phyloP scores from a whole-genome alignment of 2,888 invertebrate genomes.

The Drosophila monieri region DNA sequence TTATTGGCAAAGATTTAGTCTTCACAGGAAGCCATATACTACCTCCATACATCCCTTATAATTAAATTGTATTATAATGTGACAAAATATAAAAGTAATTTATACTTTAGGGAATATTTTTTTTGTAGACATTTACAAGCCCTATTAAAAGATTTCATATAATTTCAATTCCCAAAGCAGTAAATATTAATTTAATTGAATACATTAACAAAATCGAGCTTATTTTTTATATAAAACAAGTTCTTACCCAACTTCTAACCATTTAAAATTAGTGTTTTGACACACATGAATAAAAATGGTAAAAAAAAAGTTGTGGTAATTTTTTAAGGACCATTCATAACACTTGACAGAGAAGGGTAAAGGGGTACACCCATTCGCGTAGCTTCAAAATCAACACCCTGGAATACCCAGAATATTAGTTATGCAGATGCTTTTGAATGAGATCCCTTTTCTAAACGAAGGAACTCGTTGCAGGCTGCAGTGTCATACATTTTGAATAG shows the following conservation, averaged over 20 bases:
- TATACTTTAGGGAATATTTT: not conserved
- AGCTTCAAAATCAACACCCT: constrained; percentile 50
- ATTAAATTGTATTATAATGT: not conserved
- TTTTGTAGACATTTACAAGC: not conserved
- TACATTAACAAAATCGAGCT: not conserved
- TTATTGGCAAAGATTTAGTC: too few species aligned
- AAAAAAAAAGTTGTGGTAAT: constrained; percentile 31
- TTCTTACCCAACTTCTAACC: constrained; percentile 19
- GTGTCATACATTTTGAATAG: constrained; percentile 80
- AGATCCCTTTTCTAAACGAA: constrained; percentile 3
- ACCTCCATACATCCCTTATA: too few species aligned
- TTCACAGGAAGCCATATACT: too few species aligned
- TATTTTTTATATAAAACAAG: constrained; percentile 11
- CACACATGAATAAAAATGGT: constrained; percentile 45
- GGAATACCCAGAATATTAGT: constrained; percentile 62
- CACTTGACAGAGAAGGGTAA: constrained; percentile 17
- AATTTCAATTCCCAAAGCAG: constrained; percentile 16
- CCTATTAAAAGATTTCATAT: not conserved
- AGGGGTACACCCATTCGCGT: constrained; percentile 3
- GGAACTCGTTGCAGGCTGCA: constrained; percentile 41
- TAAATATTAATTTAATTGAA: constrained; percentile 31
- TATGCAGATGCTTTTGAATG: constrained; percentile 66
- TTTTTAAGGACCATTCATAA: constrained; percentile 34
- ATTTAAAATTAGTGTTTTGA: constrained; percentile 74
- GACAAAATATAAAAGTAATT: not conserved